Percentiles rank a stretch among this genome's conserved stretches.
phyloP scores from a whole-genome alignment of 2,113 vertebrate species.

The Xenopus borealis region DNA sequence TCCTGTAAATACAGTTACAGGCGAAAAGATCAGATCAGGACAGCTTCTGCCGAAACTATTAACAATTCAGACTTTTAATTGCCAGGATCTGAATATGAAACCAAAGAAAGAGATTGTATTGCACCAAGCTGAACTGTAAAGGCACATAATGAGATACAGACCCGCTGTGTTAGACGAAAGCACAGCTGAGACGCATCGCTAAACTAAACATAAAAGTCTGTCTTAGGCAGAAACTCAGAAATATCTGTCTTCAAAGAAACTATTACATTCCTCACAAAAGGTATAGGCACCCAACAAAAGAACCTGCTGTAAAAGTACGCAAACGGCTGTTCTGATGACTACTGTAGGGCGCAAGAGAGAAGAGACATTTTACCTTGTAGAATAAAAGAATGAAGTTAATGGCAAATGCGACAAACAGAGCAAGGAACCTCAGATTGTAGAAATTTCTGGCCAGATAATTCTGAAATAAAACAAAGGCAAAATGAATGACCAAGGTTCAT shows the following conservation, averaged over 20 bases:
- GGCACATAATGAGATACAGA: slow-evolving; percentile 27
- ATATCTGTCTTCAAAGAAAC: slow-evolving; percentile 31
- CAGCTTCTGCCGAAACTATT: neutral
- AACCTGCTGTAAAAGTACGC: slow-evolving; percentile 9
- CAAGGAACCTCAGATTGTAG: slow-evolving; percentile 95
- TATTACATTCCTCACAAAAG: slow-evolving; percentile 21
- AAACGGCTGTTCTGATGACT: slow-evolving; percentile 3
- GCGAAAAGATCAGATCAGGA: neutral
- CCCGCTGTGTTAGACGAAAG: slow-evolving; percentile 9
- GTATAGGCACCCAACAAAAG: slow-evolving; percentile 23
- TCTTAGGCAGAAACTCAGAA: slow-evolving; percentile 22
- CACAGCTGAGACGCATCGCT: neutral
- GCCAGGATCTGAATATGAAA: neutral
- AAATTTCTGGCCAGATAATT: slow-evolving; percentile 96
- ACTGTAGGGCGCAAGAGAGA: neutral
- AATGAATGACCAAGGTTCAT: neutral
- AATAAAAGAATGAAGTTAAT: slow-evolving; percentile 99
- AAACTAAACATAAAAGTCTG: slow-evolving; percentile 22
- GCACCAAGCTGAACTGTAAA: slow-evolving; percentile 12
- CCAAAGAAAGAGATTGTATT: neutral
- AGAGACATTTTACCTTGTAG: slow-evolving; percentile 82
- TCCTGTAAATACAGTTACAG: no score
- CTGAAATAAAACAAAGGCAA: slow-evolving; percentile 63
- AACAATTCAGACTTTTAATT: neutral
- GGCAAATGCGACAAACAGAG: slow-evolving; percentile 94